These are phyloP conservation scores for Pavo muticus DNA, from an alignment of 2,113 vertebrate species.

Conservation along the genomic window DNA sequence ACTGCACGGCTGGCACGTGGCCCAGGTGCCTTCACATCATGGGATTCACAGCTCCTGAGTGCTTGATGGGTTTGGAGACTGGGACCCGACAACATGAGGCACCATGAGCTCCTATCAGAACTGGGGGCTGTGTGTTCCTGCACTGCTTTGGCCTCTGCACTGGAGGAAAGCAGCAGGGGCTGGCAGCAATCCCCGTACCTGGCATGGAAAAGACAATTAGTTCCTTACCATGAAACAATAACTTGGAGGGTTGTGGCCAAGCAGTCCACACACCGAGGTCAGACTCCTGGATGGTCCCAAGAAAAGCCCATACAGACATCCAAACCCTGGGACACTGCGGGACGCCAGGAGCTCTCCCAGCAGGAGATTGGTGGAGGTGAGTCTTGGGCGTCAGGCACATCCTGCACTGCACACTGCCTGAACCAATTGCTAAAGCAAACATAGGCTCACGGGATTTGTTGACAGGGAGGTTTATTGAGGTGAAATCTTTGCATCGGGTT, in stretches of 20 bases:
- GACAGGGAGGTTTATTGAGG: constrained; percentile 6
- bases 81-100: not conserved
- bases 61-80: not conserved
- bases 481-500: constrained; percentile 20
- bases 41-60: not conserved
- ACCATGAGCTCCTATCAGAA: not conserved
- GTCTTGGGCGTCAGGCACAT: not conserved
- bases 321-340: not conserved
- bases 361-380: not conserved
- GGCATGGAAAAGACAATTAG: not conserved
- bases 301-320: not conserved
- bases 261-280: not conserved
- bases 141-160: not conserved
- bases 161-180: not conserved
- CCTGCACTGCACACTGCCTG: not conserved
- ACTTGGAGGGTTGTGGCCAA: not conserved
- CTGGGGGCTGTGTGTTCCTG: not conserved
- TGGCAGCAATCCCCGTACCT: not conserved
- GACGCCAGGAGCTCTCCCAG: not conserved
- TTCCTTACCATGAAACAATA: not conserved
- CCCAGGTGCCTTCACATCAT: not conserved
- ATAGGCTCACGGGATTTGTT: not conserved
- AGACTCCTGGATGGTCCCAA: not conserved
- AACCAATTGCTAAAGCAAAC: not conserved
- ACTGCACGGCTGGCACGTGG: not conserved